Evolutionary conservation across 2,113 vertebrate species (phyloP).

Genomic region (Gymnogyps californianus): DNA sequence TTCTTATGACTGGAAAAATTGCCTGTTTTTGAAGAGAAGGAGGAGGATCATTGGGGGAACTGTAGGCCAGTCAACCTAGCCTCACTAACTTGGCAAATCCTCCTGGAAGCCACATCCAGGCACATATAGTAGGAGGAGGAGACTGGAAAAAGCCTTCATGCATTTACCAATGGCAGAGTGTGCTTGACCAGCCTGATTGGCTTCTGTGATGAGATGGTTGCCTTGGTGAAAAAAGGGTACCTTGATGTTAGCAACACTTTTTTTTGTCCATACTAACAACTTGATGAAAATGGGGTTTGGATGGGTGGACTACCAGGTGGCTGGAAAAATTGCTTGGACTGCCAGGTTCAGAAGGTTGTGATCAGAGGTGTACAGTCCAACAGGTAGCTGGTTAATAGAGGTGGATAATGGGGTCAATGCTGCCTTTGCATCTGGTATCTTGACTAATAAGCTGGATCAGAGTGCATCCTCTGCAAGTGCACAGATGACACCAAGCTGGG

Average conservation of each 20-base stretch:
- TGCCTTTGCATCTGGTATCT: neutral
- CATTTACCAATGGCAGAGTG: neutral
- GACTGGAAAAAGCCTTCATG: neutral
- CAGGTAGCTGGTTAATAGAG: neutral
- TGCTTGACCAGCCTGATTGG: neutral
- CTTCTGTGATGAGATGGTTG: neutral
- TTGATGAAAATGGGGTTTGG: neutral
- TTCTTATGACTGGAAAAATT: neutral
- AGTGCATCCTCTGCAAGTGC: neutral
- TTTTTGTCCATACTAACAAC: neutral
- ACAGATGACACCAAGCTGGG: neutral
- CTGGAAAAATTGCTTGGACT: neutral
- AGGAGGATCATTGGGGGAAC: fast-evolving
- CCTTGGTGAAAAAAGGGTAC: neutral
- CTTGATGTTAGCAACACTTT: neutral
- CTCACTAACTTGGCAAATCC: neutral
- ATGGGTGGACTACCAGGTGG: too few relatives aligned
- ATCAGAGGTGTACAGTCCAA: neutral
- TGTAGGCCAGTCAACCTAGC: neutral
- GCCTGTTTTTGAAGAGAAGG: neutral
- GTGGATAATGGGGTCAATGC: neutral
- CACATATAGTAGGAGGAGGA: neutral
- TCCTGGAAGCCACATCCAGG: neutral
- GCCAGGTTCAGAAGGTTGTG: neutral
- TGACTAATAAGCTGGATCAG: neutral